These are phyloP conservation scores for Syndactyla subalaris DNA, from an alignment of 2,797 vertebrate species.

Conservation along the genomic window DNA sequence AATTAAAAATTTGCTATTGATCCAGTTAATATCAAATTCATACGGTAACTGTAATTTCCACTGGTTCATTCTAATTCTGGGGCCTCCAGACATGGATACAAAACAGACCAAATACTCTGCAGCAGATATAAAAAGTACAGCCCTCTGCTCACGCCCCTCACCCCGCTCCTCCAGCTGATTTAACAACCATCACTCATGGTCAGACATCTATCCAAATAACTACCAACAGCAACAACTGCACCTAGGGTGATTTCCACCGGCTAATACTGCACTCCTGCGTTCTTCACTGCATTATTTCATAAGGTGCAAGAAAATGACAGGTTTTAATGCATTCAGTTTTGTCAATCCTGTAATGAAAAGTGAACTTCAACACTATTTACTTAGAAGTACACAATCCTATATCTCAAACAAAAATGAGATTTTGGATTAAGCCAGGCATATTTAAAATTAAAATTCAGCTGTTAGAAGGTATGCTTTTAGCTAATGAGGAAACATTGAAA, in stretches of 20 bases:
- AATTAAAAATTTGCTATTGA: not conserved
- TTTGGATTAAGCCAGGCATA: not conserved
- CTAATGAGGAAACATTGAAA: not conserved
- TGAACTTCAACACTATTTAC: not conserved
- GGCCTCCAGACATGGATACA: not conserved
- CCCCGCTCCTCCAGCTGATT: not conserved
- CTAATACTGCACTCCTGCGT: not conserved
- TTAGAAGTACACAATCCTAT: not conserved
- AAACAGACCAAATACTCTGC: not conserved
- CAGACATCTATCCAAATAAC: not conserved
- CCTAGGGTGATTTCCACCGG: not conserved
- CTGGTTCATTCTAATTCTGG: not conserved
- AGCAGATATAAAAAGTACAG: accelerated
- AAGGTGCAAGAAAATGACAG: not conserved
- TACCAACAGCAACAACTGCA: not conserved
- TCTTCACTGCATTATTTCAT: not conserved
- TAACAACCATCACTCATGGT: not conserved
- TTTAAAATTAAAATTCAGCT: not conserved
- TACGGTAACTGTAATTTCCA: not conserved
- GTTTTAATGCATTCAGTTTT: not conserved
- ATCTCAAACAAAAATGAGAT: not conserved
- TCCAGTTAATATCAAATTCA: not conserved
- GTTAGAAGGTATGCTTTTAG: not conserved
- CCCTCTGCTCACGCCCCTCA: not conserved
- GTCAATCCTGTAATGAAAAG: not conserved